These are phyloP conservation scores for Pseudopleuronectes americanus DNA, from an alignment of 2,797 vertebrate species.

Conservation along the genomic window DNA sequence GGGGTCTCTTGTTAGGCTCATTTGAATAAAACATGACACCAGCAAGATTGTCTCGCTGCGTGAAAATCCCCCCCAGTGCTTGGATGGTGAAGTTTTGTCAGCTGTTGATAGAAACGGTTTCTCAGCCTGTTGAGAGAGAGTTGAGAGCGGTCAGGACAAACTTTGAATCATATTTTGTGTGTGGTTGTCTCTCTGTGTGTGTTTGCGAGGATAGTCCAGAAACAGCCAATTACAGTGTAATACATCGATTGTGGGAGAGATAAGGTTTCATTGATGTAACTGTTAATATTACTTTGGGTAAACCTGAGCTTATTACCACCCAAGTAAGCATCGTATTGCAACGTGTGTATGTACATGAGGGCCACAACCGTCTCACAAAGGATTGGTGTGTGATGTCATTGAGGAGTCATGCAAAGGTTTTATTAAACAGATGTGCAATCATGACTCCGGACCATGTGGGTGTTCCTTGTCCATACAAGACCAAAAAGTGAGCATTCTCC, in stretches of 20 bases:
- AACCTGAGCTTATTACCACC: not conserved
- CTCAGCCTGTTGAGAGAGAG: conserved; percentile 20
- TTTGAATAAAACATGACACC: conserved; percentile 63
- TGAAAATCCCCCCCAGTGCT: conserved; percentile 51
- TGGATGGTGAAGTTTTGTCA: conserved; percentile 44
- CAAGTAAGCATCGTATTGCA: not conserved
- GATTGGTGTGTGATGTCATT: conserved; percentile 24
- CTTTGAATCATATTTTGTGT: not conserved
- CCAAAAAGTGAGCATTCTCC: no score
- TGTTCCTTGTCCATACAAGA: conserved; percentile 8
- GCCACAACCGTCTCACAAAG: conserved; percentile 12
- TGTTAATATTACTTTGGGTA: not conserved
- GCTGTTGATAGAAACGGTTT: conserved; percentile 25
- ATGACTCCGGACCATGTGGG: not conserved
- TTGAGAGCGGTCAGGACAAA: not conserved
- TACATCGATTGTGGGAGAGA: not conserved
- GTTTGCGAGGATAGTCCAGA: not conserved
- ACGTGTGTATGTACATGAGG: not conserved
- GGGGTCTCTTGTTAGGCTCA: conserved; percentile 30
- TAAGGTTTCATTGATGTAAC: not conserved
- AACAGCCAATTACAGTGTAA: not conserved
- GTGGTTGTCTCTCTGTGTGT: not conserved
- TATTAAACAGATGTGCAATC: conserved; percentile 31
- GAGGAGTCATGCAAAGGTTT: conserved; percentile 11
- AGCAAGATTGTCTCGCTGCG: conserved; percentile 32